These are phyloP conservation scores for Parus major DNA, from an alignment of 2,113 vertebrate genomes.

Conservation along the genomic window DNA sequence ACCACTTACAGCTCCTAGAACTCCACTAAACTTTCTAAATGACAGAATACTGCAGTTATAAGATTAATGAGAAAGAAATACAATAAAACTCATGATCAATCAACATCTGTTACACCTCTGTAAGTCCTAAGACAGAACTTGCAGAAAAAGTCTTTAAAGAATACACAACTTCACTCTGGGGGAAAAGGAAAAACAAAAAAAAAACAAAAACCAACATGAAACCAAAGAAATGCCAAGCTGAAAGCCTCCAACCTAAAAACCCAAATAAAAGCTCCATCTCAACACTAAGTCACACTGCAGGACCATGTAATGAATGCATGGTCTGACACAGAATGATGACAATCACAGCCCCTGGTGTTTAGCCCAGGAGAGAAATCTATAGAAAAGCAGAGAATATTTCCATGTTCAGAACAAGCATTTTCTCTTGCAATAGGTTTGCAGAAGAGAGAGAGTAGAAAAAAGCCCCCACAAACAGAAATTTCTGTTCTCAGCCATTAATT, in stretches of 20 bases:
- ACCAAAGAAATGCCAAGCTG: neutral
- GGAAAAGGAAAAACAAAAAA: neutral
- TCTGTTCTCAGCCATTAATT: neutral
- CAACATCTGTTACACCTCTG: neutral
- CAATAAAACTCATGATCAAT: neutral
- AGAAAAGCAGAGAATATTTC: neutral
- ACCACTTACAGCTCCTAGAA: neutral
- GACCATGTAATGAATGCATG: neutral
- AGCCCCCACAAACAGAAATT: neutral
- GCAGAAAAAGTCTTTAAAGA: neutral
- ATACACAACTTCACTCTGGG: neutral
- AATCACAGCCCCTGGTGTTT: neutral
- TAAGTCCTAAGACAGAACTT: neutral
- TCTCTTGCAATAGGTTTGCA: neutral
- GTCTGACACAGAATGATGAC: neutral
- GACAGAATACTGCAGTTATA: neutral
- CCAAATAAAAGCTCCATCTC: neutral
- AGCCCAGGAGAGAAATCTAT: neutral
- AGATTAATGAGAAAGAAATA: conserved; percentile 1
- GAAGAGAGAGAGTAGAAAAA: neutral
- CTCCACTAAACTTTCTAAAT: neutral
- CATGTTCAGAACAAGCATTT: neutral
- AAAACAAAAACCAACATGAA: neutral
- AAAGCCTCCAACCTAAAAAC: neutral
- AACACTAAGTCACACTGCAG: neutral